Conservation (phyloP, 2,888 invertebrate species). For the Tetanocera ferruginea region DNA sequence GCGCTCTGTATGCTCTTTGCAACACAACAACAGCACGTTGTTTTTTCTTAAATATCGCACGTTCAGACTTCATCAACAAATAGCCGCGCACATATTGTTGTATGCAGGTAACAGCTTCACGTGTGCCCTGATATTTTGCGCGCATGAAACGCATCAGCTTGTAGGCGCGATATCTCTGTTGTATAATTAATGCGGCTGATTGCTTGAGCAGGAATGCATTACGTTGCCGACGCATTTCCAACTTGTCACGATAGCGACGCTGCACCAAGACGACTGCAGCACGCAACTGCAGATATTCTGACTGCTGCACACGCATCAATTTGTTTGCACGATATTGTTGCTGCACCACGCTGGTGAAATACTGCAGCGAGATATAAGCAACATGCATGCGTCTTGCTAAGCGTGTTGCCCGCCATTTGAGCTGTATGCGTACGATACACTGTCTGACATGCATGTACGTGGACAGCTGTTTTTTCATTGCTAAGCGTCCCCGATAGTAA, state of each 20-base stretch:
- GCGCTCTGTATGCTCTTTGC: constrained; percentile 58
- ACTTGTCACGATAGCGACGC: constrained; percentile 60
- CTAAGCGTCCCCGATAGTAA: constrained; percentile 52
- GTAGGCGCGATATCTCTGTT: constrained; percentile 57
- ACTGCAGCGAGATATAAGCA: constrained; percentile 56
- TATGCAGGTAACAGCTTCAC: constrained; percentile 60
- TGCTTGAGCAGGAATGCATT: constrained; percentile 55
- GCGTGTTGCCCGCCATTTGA: constrained; percentile 64
- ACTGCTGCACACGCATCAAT: constrained; percentile 56
- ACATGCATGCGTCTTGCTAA: constrained; percentile 55
- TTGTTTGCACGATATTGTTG: constrained; percentile 57
- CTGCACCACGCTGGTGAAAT: constrained; percentile 59
- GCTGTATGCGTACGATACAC: constrained; percentile 59
- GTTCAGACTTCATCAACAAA: constrained; percentile 49
- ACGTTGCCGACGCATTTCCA: constrained; percentile 51
- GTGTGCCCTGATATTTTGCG: constrained; percentile 59
- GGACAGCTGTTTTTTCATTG: constrained; percentile 58
- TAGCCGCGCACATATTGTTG: constrained; percentile 67
- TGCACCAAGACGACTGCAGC: constrained; percentile 61
- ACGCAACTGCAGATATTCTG: constrained; percentile 51
- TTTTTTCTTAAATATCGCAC: constrained; percentile 38
- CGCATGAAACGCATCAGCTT: constrained; percentile 60
- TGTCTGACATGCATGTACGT: constrained; percentile 52
- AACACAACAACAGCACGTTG: constrained; percentile 44
- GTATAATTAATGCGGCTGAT: constrained; percentile 61